Evolutionary conservation across 2,113 vertebrate genomes (phyloP).

Genomic region (Oceanodroma tethys): DNA sequence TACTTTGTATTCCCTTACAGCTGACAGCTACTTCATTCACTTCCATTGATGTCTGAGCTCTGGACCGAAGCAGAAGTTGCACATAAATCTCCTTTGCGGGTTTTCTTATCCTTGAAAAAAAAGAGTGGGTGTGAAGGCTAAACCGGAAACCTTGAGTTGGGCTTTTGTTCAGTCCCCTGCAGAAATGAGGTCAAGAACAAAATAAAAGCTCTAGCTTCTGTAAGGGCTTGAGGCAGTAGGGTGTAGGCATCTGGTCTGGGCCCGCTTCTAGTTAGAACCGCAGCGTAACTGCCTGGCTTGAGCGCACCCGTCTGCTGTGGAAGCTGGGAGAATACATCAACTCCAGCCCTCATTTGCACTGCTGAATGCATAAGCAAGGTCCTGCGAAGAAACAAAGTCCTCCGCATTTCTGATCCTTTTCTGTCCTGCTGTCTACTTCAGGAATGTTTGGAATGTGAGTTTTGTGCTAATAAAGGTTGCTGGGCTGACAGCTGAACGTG

Average conservation of each 20-base stretch:
- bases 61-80: background rate
- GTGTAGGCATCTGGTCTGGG: background rate
- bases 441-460: background rate
- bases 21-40: background rate
- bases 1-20: background rate
- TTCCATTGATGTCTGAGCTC: background rate
- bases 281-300: background rate
- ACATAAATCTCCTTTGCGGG: background rate
- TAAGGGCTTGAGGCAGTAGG: background rate
- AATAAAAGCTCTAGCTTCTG: background rate
- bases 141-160: background rate
- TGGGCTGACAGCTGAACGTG: fast-evolving
- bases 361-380: fast-evolving
- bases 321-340: background rate
- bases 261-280: background rate
- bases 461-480: background rate
- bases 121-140: background rate
- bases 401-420: background rate
- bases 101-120: background rate
- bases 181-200: background rate
- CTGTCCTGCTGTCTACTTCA: background rate
- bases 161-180: background rate
- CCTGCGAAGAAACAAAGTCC: background rate
- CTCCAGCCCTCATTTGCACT: fast-evolving
- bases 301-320: fast-evolving